phyloP scores from a whole-genome alignment of 1,140 invertebrate species.

The Drosophila rufa region DNA sequence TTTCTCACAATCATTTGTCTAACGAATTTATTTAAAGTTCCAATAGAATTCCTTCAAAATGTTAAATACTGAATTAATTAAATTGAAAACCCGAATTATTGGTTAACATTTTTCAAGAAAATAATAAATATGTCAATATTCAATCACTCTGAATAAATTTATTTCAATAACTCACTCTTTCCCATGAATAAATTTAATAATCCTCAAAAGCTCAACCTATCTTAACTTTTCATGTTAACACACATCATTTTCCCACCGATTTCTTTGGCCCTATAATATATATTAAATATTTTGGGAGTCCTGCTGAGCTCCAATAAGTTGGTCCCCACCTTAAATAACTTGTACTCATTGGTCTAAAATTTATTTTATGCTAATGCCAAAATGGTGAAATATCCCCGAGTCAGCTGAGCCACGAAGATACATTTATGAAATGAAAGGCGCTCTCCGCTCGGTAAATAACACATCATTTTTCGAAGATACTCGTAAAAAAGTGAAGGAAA shows the following conservation, averaged over 20 bases:
- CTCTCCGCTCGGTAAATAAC: conserved; percentile 23
- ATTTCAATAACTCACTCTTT: neutral
- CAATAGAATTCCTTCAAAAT: neutral
- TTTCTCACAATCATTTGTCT: neutral
- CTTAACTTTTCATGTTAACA: conserved; percentile 9
- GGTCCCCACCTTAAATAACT: conserved; percentile 7
- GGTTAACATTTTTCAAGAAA: neutral
- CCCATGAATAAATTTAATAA: conserved; percentile 5
- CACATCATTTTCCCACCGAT: neutral
- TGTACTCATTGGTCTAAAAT: conserved; percentile 17
- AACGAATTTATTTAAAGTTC: neutral
- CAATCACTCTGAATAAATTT: neutral
- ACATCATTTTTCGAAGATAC: conserved; percentile 26
- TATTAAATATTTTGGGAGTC: neutral
- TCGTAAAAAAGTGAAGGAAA: conserved; percentile 28
- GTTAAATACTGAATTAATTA: neutral
- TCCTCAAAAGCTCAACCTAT: neutral
- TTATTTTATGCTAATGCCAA: conserved; percentile 46
- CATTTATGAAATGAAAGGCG: conserved; percentile 36
- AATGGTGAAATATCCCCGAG: conserved; percentile 33
- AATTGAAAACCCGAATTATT: too few species aligned
- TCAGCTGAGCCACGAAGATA: conserved; percentile 24
- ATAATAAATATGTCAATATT: too few species aligned
- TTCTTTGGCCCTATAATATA: neutral
- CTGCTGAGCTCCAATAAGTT: conserved; percentile 13